Conservation (phyloP, 2,888 invertebrate genomes). For the Cerastis leucographa region DNA sequence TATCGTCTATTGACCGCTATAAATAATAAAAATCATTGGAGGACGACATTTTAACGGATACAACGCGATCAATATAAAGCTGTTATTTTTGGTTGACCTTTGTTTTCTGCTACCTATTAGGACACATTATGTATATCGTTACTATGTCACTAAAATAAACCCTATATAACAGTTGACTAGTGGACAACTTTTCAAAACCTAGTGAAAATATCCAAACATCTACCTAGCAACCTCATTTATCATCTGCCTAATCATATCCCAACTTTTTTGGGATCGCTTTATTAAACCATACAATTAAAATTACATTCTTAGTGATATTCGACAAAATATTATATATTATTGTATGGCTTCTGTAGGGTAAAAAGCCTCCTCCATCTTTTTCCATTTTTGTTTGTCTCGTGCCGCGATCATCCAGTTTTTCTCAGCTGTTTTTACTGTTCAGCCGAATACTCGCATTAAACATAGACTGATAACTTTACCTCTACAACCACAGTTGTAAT, state of each 20-base stretch:
- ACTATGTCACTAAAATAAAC: neutral
- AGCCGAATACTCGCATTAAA: neutral
- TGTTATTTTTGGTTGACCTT: constrained; percentile 21
- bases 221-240: neutral
- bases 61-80: constrained; percentile 13
- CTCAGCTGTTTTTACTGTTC: too few relatives aligned
- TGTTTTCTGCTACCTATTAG: neutral
- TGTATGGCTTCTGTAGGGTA: too few relatives aligned
- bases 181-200: neutral
- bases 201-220: neutral
- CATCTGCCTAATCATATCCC: neutral
- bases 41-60: neutral
- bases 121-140: neutral
- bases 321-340: too few relatives aligned
- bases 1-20: neutral
- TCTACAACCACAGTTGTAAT: neutral
- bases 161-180: neutral
- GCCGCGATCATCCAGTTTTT: too few relatives aligned
- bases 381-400: too few relatives aligned
- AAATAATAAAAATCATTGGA: neutral
- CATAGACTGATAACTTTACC: neutral
- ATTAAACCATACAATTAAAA: too few relatives aligned
- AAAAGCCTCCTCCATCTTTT: too few relatives aligned
- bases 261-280: neutral
- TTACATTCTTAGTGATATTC: too few relatives aligned